Percentiles rank a stretch among this genome's conserved stretches.
Evolutionary conservation across 1,140 invertebrate species (phyloP).

Genomic region (Megalopta genalis): DNA sequence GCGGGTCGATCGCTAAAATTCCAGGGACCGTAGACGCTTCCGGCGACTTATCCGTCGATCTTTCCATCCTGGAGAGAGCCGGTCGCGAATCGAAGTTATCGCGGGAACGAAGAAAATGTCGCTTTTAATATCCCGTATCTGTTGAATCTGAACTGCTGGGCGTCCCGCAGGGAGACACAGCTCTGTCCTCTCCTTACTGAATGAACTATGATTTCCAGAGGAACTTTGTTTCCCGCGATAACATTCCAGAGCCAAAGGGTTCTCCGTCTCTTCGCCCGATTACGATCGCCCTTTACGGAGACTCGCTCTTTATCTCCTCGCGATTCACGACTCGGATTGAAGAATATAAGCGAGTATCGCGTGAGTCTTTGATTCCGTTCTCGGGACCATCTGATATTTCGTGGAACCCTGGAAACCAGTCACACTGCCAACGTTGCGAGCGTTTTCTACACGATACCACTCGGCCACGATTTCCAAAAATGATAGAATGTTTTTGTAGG

Average conservation of each 20-base stretch:
- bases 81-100: slow-evolving; percentile 43
- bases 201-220: slow-evolving; percentile 64
- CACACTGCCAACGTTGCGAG: too few relatives aligned
- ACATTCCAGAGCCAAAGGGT: slow-evolving; percentile 63
- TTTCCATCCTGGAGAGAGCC: slow-evolving; percentile 5
- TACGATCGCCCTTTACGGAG: slow-evolving; percentile 35
- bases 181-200: slow-evolving; percentile 62
- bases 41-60: slow-evolving; percentile 14
- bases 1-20: not conserved
- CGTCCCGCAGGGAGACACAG: slow-evolving; percentile 69
- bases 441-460: too few relatives aligned
- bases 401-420: too few relatives aligned
- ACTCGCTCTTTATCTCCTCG: slow-evolving; percentile 11
- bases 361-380: slow-evolving; percentile 46
- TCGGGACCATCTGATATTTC: slow-evolving; percentile 23
- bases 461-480: too few relatives aligned
- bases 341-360: slow-evolving; percentile 38
- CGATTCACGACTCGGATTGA: slow-evolving; percentile 48
- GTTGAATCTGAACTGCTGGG: slow-evolving; percentile 67
- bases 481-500: too few relatives aligned
- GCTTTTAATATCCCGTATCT: slow-evolving; percentile 72
- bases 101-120: slow-evolving; percentile 60
- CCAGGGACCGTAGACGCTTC: not conserved
- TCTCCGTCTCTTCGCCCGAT: slow-evolving; percentile 63
- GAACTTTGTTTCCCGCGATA: slow-evolving; percentile 70